phyloP scores from a whole-genome alignment of 2,797 vertebrate species.

The Remorina albescens region DNA sequence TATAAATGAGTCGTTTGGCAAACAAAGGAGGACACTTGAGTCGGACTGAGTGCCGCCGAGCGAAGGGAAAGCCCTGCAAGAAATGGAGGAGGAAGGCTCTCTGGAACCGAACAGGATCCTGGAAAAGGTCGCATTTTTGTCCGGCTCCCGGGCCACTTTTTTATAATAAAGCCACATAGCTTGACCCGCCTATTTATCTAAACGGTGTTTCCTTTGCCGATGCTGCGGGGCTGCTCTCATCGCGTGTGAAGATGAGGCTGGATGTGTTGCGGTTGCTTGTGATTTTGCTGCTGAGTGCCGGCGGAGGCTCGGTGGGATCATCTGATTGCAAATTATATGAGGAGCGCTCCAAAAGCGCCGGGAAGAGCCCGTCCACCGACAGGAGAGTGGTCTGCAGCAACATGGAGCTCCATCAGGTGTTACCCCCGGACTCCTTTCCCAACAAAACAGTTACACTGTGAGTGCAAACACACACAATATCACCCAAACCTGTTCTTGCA shows the following conservation, averaged over 20 bases:
- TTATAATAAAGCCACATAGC: constrained; percentile 27
- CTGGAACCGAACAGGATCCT: constrained; percentile 56
- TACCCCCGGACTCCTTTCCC: constrained; percentile 88
- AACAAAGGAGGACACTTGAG: constrained; percentile 79
- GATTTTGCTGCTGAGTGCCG: constrained; percentile 67
- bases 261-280: constrained; percentile 65
- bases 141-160: constrained; percentile 15
- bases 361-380: constrained; percentile 72
- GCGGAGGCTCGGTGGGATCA: constrained; percentile 69
- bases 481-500: not conserved
- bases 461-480: constrained; percentile 79
- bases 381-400: constrained; percentile 93
- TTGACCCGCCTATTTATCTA: not conserved
- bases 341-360: constrained; percentile 79
- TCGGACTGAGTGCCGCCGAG: constrained; percentile 59
- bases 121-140: constrained; percentile 51
- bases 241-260: constrained; percentile 71
- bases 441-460: constrained; percentile 94
- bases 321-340: constrained; percentile 90
- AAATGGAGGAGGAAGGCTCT: constrained; percentile 77
- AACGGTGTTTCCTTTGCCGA: constrained; percentile 25
- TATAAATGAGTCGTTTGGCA: constrained; percentile 58
- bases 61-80: constrained; percentile 46
- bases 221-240: constrained; percentile 45
- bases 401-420: constrained; percentile 90